These are phyloP conservation scores for Catagonus wagneri DNA, from an alignment of 2,113 vertebrate genomes.

Conservation along the genomic window DNA sequence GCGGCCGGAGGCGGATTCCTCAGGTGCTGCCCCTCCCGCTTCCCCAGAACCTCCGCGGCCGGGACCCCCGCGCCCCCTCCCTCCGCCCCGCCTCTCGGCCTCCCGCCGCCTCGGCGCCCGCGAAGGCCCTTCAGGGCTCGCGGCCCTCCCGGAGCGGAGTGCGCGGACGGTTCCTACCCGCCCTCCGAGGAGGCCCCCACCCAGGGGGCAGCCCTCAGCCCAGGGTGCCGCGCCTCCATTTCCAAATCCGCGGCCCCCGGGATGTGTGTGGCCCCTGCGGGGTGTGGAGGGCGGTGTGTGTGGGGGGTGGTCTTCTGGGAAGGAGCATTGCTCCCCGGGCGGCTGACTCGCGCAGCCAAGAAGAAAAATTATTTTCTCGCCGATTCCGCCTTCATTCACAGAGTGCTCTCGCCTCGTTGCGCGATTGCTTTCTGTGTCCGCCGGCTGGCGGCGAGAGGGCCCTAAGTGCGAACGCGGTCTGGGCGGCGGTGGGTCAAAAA, in stretches of 20 bases:
- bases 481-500: slow-evolving; percentile 38
- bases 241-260: neutral
- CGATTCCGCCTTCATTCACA: neutral
- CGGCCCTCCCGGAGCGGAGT: accelerated
- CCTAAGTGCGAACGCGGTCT: slow-evolving; percentile 1
- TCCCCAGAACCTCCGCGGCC: neutral
- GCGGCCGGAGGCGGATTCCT: slow-evolving; percentile 81
- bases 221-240: neutral
- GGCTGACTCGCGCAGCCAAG: neutral
- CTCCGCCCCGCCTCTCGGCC: neutral
- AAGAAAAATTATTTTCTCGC: neutral
- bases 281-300: neutral
- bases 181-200: neutral
- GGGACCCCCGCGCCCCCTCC: neutral
- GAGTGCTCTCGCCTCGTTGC: neutral
- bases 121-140: neutral
- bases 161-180: neutral
- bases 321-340: neutral
- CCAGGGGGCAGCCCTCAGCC: neutral
- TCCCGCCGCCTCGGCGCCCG: neutral
- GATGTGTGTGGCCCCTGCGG: neutral
- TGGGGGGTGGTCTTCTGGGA: neutral
- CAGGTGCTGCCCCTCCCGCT: slow-evolving; percentile 83
- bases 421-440: neutral
- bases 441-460: neutral